A percentile compares a stretch with the other conserved stretches of the same genome.
phyloP scores from a whole-genome alignment of 2,797 vertebrate genomes.

The Rhabdomys pumilio region DNA sequence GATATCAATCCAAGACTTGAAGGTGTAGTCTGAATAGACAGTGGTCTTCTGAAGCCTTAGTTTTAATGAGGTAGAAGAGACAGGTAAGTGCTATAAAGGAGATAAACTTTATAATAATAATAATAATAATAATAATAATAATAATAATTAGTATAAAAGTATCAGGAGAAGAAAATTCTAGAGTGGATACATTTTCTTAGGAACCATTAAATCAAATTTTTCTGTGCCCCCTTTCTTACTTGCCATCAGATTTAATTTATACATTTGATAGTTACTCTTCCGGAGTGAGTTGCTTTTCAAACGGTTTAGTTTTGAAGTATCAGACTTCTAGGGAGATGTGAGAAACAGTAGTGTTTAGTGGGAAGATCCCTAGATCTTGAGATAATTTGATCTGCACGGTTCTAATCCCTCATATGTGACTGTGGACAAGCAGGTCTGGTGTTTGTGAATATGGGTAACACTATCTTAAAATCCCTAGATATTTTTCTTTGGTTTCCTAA shows the following conservation, averaged over 20 bases:
- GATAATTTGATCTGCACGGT: background rate
- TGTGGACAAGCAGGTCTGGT: background rate
- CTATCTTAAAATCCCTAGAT: constrained; percentile 4
- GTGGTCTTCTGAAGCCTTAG: background rate
- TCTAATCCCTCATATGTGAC: background rate
- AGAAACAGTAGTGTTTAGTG: constrained; percentile 1
- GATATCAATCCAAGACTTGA: background rate
- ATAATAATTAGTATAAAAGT: background rate
- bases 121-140: background rate
- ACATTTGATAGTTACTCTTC: background rate
- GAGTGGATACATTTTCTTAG: constrained; percentile 12
- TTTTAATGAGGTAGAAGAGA: constrained; percentile 5
- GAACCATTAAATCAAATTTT: constrained; percentile 33
- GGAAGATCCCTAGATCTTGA: background rate
- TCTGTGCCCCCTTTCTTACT: background rate
- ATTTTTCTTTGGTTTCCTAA: constrained; percentile 36
- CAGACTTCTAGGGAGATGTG: background rate
- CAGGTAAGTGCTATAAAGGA: constrained; percentile 6
- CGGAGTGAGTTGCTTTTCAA: constrained; percentile 12
- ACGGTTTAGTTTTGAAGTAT: constrained; percentile 38
- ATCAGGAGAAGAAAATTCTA: background rate
- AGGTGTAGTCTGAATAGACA: background rate
- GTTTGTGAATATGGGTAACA: background rate
- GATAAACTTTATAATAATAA: background rate
- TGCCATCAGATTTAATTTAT: constrained; percentile 44